These are phyloP conservation scores for Heteromyza rotundicornis DNA, from an alignment of 2,888 invertebrate genomes.

Conservation along the genomic window DNA sequence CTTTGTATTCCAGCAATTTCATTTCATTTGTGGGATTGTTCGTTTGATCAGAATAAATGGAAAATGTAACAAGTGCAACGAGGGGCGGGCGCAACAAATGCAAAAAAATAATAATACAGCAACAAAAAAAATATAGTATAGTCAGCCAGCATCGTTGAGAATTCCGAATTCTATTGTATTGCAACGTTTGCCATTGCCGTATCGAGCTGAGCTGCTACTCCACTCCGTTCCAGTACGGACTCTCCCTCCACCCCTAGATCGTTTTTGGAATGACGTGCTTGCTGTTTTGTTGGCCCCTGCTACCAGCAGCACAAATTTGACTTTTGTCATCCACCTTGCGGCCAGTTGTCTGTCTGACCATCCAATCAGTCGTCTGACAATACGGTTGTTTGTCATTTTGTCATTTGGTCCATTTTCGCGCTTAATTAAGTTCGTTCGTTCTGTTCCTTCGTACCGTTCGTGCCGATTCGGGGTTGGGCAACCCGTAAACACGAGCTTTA, in stretches of 20 bases:
- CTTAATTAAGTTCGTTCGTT: conserved; percentile 3
- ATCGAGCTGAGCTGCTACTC: too few species aligned
- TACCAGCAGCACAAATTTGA: background rate
- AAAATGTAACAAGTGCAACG: background rate
- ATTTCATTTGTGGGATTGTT: background rate
- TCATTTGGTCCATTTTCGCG: background rate
- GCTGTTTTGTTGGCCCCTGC: too few species aligned
- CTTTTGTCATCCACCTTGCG: background rate
- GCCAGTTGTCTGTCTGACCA: background rate
- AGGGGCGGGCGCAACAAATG: background rate
- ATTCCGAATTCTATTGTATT: background rate
- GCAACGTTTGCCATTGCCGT: too few species aligned
- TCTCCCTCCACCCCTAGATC: too few species aligned
- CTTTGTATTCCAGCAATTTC: background rate
- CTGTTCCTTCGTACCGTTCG: background rate
- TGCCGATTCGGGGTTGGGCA: background rate
- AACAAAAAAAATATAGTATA: background rate
- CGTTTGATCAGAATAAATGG: background rate
- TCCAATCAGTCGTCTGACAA: background rate
- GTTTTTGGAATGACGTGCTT: too few species aligned
- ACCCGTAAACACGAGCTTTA: conserved; percentile 2
- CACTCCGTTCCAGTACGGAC: too few species aligned
- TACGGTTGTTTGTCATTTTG: background rate
- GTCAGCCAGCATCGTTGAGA: background rate
- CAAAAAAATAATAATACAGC: background rate